Base-by-base conservation (phyloP, 2,797 vertebrate genomes). In the Chelonia mydas region DNA sequence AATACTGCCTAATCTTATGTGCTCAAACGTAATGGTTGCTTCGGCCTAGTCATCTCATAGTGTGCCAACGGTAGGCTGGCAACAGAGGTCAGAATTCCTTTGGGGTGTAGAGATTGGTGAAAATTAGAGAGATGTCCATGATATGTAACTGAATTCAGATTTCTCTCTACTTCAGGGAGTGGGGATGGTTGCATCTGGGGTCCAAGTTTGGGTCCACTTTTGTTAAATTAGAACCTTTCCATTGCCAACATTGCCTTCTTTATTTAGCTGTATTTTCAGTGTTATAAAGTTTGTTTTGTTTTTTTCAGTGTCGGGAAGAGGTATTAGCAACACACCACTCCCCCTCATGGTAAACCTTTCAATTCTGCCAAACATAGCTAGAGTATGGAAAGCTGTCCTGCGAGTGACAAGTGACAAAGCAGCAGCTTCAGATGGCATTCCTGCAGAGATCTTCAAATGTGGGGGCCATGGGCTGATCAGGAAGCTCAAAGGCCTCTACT, bases 1-100 rank as follows among this genome's bases (percentile, higher is more conserved):
- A n/a, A n/a, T 31, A 83, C 31, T 88, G 76, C 90, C 89, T 95
- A 95, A 41, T 33, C 61, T 94, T 86, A 80, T 33, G 86, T 97
- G 94, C 54, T 27, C 78, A 92, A 80, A 33, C 3, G 1, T n/a
- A 95, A 94, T 88, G 86, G 31, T 33, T 59, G 65, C 65, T 94
- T 92, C 41, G 11, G 90, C 54, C 51, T 82, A n/a, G n/a, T 33
- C 0, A 0, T 50, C 54, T 90, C 86, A 47, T 47, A n/a, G 7
- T 77, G 2, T 65, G 53, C 11, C 81, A 88, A 92, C 61, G 41
- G 8, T 57, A 94, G n/a, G 90, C 80, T 76, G 88, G 31, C 81
- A 95, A 59, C n/a, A 78, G 78, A 47, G 21, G 88, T 96, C 94
- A 55, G 65, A 94, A 91, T 15, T 93, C 55, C 16, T 10, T 45